Conservation (phyloP, 2,888 invertebrate genomes). For the Xestoiulus laeticollis region DNA sequence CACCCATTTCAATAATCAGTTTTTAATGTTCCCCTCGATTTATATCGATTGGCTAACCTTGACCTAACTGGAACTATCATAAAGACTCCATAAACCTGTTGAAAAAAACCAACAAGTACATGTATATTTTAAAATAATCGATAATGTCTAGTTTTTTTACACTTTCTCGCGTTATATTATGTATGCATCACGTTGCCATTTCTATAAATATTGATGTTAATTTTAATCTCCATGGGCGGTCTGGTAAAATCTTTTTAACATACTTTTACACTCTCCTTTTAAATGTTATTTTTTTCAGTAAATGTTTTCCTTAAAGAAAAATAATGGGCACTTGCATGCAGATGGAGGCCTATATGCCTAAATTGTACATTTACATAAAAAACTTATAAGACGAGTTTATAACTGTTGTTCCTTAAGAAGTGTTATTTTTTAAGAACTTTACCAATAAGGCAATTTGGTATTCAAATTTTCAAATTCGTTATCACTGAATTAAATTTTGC, state of each 20-base stretch:
- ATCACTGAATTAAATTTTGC: no score
- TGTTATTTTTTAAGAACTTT: no score
- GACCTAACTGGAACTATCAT: background rate
- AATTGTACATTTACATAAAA: background rate
- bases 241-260: background rate
- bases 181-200: background rate
- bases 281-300: background rate
- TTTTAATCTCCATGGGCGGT: background rate
- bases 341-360: no score
- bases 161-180: background rate
- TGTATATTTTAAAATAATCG: background rate
- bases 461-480: no score
- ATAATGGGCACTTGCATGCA: background rate
- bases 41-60: background rate
- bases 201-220: conserved; percentile 17
- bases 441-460: no score
- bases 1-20: background rate
- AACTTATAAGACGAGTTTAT: background rate
- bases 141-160: background rate
- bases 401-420: no score
- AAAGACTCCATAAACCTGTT: background rate
- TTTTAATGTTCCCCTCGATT: no score
- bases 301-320: background rate
- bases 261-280: background rate
- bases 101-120: background rate